Conservation (phyloP, 2,113 vertebrate species). For the Megalops atlanticus region DNA sequence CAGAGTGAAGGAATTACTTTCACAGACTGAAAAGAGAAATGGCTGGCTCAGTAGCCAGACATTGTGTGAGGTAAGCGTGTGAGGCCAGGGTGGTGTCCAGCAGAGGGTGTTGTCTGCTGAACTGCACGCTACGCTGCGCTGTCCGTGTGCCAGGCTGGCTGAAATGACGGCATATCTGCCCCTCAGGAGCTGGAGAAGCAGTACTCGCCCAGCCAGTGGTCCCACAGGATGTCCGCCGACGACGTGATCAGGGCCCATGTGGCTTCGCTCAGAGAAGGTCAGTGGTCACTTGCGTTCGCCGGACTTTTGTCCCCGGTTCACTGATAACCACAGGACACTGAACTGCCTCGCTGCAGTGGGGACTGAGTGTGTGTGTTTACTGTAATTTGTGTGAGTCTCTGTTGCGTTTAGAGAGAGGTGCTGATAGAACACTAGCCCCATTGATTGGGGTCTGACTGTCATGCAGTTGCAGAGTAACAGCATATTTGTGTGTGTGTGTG, state of each 20-base stretch:
- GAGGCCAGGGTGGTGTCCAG: not conserved
- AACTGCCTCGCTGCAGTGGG: not conserved
- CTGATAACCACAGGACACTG: not conserved
- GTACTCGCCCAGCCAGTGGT: slow-evolving; percentile 85
- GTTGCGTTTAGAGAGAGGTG: not conserved
- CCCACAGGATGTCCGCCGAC: slow-evolving; percentile 73
- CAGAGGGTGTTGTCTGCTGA: slow-evolving; percentile 40
- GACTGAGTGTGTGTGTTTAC: not conserved
- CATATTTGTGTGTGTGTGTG: not conserved
- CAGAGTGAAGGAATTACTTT: too few species aligned
- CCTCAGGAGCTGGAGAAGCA: slow-evolving; percentile 80
- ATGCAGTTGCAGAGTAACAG: not conserved
- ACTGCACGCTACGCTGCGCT: not conserved
- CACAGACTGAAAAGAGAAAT: too few species aligned
- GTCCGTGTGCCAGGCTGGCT: not conserved
- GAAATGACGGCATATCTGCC: not conserved
- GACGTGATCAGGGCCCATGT: slow-evolving; percentile 73
- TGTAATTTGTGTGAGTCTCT: not conserved
- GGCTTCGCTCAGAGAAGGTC: slow-evolving; percentile 73
- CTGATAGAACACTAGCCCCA: not conserved
- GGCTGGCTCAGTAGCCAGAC: too few species aligned
- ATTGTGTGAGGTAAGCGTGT: too few species aligned
- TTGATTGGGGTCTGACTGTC: not conserved
- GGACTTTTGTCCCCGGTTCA: not conserved
- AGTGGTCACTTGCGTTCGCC: slow-evolving; percentile 34